Percentiles rank a stretch among this genome's conserved stretches.
phyloP scores from a whole-genome alignment of 2,797 vertebrate genomes.

The Myoxocephalus aenaeus region DNA sequence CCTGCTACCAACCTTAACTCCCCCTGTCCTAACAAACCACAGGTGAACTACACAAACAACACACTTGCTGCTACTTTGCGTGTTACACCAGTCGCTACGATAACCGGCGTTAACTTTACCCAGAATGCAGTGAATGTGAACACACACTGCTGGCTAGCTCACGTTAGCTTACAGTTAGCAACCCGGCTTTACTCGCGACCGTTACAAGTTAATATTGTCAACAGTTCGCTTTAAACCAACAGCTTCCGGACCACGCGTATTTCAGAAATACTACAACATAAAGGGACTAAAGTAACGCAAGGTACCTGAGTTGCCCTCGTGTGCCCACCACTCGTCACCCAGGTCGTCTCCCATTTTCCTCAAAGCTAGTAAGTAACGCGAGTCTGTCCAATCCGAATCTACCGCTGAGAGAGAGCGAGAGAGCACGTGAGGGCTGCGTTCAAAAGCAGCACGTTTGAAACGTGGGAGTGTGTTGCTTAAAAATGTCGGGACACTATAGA shows the following conservation, averaged over 20 bases:
- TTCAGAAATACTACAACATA: not conserved
- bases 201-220: not conserved
- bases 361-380: not conserved
- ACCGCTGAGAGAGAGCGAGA: slow-evolving; percentile 43
- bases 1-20: not conserved
- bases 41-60: not conserved
- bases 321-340: slow-evolving; percentile 82
- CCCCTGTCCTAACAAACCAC: not conserved
- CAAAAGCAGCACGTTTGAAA: slow-evolving; percentile 42
- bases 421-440: slow-evolving; percentile 56
- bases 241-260: not conserved
- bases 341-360: slow-evolving; percentile 82
- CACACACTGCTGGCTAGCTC: slow-evolving; percentile 15
- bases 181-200: not conserved
- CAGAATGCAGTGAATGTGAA: not conserved
- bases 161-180: slow-evolving; percentile 56
- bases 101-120: not conserved
- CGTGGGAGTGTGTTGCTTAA: fast-evolving
- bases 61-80: not conserved
- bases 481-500: not conserved
- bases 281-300: not conserved
- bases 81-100: not conserved
- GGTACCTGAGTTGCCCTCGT: slow-evolving; percentile 69
- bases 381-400: slow-evolving; percentile 58
- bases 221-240: not conserved